Base-by-base conservation (phyloP, 2,113 vertebrate genomes). In the Cavia porcellus region DNA sequence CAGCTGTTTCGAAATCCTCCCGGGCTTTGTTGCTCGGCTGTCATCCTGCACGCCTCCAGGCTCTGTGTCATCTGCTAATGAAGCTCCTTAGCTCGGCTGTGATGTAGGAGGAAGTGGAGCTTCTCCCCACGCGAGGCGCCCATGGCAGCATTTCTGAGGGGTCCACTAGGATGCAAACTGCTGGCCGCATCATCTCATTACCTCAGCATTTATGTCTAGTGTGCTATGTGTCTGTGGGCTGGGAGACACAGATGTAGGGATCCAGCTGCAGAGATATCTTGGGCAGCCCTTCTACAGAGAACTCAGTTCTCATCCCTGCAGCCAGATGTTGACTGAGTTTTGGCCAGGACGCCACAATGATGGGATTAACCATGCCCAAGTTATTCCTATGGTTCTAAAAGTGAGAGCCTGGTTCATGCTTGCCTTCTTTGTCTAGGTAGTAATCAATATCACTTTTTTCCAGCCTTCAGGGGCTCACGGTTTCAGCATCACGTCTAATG, bases 31-130 rank as follows among this genome's bases (percentile, higher is more conserved):
- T 89, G 89, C 77, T 83, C 42, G 52, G 80, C 92, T 92, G 68
- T 86, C 88, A 59, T 15, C 45, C 1, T 1, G 11, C 86, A 35
- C 8, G 66, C 93, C 93, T 82, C 1, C 4, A 52, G 96, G 55
- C 42, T 7, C n/a, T 68, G 89, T 89, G 92, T 96, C 96, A 95
- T 97, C 95, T 66, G 83, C 86, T 93, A 70, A 93, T 94, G 75
- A 62, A 1, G 38, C 96, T 94, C 47, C 9, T 96, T 95, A 96
- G 61, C 82, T 77, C 17, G 15, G 30, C 74, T 45, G 75, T 93
- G 92, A 82, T 75, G 94, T 74, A 90, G 62, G 84, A 19, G 42
- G 59, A 28, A 38, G 64, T n/a, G 61, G 7, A 35, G 20, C 11
- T 30, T 15, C 52, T 85, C 72, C 90, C 55, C 77, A 74, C 32